These are phyloP conservation scores for Schizothorax lantsangensis DNA, from an alignment of 2,797 vertebrate genomes.

Conservation along the genomic window DNA sequence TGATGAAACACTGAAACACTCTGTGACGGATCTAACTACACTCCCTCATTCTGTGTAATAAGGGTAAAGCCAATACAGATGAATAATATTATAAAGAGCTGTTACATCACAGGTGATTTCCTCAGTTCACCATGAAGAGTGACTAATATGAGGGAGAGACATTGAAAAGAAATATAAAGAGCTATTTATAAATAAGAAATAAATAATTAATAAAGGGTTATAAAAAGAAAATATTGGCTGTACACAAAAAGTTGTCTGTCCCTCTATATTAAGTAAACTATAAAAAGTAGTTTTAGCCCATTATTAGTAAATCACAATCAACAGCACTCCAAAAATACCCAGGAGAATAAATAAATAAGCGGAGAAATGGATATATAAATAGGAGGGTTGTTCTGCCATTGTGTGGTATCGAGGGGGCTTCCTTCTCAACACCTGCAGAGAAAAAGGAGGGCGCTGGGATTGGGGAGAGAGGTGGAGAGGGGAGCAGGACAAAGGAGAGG, in stretches of 20 bases:
- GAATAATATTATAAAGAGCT: constrained; percentile 11
- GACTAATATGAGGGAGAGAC: neutral
- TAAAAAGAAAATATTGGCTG: neutral
- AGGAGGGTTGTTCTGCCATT: constrained; percentile 70
- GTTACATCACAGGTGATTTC: constrained; percentile 21
- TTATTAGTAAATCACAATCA: constrained; percentile 48
- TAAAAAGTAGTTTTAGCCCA: constrained; percentile 1
- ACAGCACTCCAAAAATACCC: constrained; percentile 51
- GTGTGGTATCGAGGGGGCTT: constrained; percentile 65
- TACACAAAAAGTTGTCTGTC: neutral
- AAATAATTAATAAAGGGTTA: neutral
- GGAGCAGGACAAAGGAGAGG: constrained; percentile 71
- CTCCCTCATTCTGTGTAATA: neutral
- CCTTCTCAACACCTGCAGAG: constrained; percentile 77
- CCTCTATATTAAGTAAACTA: constrained; percentile 15
- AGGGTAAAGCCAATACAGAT: neutral
- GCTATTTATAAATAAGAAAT: neutral
- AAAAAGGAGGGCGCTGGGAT: constrained; percentile 59
- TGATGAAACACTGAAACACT: constrained; percentile 8
- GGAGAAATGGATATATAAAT: constrained; percentile 72
- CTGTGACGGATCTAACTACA: neutral
- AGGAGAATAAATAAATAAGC: constrained; percentile 66
- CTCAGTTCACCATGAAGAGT: neutral
- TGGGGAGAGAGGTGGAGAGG: constrained; percentile 53
- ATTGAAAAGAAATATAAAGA: neutral